Conservation (phyloP, 2,888 invertebrate species). For the Theodoxus fluviatilis region DNA sequence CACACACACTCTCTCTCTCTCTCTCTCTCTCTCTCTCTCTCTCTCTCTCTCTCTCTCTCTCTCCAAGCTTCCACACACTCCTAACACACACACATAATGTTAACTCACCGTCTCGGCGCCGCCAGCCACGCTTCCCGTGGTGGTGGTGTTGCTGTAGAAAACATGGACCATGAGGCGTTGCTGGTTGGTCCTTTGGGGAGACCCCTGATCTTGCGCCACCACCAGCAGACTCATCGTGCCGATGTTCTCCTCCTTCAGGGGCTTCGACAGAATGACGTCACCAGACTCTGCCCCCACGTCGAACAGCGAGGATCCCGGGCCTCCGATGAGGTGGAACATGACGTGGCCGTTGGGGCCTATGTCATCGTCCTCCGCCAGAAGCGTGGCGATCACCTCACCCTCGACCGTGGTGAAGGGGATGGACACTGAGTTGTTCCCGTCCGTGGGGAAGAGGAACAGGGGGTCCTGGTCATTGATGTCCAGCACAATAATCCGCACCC, state of each 20-base stretch:
- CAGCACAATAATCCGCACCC: conserved; percentile 40
- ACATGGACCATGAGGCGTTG: too few species aligned
- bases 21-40: conserved; percentile 21
- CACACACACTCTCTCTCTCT: conserved; percentile 8
- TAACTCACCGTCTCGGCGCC: conserved; percentile 29
- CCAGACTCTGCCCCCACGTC: conserved; percentile 31
- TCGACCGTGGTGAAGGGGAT: conserved; percentile 35
- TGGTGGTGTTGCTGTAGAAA: conserved; percentile 28
- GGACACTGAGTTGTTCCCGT: conserved; percentile 38
- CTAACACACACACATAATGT: background rate
- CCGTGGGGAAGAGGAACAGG: conserved; percentile 38
- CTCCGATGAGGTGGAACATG: conserved; percentile 30
- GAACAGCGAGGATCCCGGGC: conserved; percentile 30
- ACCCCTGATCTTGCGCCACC: conserved; percentile 8
- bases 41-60: conserved; percentile 9
- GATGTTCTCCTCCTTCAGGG: background rate
- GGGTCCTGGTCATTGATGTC: conserved; percentile 45
- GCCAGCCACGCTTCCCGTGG: conserved; percentile 24
- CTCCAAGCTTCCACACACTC: background rate
- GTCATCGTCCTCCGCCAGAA: conserved; percentile 35
- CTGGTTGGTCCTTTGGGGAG: conserved; percentile 18
- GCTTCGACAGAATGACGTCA: conserved; percentile 30
- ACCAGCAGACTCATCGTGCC: conserved; percentile 9
- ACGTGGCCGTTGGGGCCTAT: conserved; percentile 33
- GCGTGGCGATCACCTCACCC: conserved; percentile 29